Base-by-base conservation (phyloP, 2,888 invertebrate genomes). In the Drosophila flavopinicola region DNA sequence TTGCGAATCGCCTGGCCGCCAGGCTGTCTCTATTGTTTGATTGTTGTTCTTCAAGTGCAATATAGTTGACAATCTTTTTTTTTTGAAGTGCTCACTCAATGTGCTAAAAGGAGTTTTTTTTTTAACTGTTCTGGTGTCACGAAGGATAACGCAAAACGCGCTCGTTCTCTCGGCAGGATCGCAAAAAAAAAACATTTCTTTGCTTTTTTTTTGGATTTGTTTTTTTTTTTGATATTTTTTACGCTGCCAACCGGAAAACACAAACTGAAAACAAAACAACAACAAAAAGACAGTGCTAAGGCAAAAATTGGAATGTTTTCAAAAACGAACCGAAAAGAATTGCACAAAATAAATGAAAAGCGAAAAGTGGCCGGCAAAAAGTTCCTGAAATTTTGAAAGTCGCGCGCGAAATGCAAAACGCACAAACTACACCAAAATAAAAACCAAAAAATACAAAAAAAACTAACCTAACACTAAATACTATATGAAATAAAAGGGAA, bases 41-140 rank as follows among this genome's bases (percentile, higher is more conserved):
- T 41, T 38, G 35, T 47, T 52, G 48, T 11, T 44, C 13, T 47
- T 51, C 48, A 67, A 59, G 70, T 75, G 70, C 59, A 70, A 61
- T 52, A 53, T 47, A n/a, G n/a, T 45, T 30, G 35, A 53, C 49
- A 38, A 32, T 29, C 6, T 9, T 37, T 65, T 75, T 77, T 76
- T 77, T 77, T 75, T 74, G 9, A 67, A 70, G 83, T 85, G 85
- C 37, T 47, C 49, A 41, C 45, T 30, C 5, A 17, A 58, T 63
- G 80, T 80, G 80, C 32, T 24, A 37, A 41, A 25, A 47, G 24
- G 27, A 13, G 15, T 32, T 32, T 53, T 48, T 61, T 58, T 63
- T 73, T 44, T 45, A 39, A 35, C 58, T 56, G 37, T 49, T 45
- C 35, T 52, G 41, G 51, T 69, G 57, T 20, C 20, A 32, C 10